Base-by-base conservation (phyloP, 1,140 invertebrate species). In the Spodoptera frugiperda region DNA sequence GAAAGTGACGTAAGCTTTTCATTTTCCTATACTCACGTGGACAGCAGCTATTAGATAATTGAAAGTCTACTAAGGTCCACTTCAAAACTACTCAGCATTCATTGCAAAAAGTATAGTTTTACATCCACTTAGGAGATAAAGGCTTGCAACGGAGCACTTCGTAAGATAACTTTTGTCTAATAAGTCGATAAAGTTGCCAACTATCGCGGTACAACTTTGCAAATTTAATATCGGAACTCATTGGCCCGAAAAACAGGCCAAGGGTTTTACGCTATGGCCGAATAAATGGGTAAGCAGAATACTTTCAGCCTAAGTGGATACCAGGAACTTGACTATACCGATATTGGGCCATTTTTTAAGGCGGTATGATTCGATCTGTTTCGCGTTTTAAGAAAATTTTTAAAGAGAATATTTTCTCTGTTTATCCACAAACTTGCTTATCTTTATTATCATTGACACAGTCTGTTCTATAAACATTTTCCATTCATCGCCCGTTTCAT, bases 151-250 rank as follows among this genome's bases (percentile, higher is more conserved):
- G 9, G 48, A 8, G 54, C 67, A 70, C 67, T 70, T 21, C 25
- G 54, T 12, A 39, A 61, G 76, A 74, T 74, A 78, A 78, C 39
- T 68, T 78, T 68, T 17, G 49, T 61, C 77, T 78, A 78, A 78
- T 78, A 78, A 75, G 77, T 63, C 46, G 63, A 59, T 33, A 57
- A 78, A 78, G 72, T 78, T 78, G 9, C 44, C 30, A 78, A 78
- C 77, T 78, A 78, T 75, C 72, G 49, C 8, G 33, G 33, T 14
- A 46, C 46, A 75, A 67, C 72, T 78, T 65, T 51, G 55, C 72
- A 65, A 78, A 78, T 78, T 78, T 78, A 78, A 78, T 78, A 78
- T 55, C 55, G 51, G 53, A 78, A 75, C 53, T 71, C 72, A 75
- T 75, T 78, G 77, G 63, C 30, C 72, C 48, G 77, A 78, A 78